These are phyloP conservation scores for Illadopsis cleaveri DNA, from an alignment of 2,113 vertebrate genomes.

Conservation along the genomic window DNA sequence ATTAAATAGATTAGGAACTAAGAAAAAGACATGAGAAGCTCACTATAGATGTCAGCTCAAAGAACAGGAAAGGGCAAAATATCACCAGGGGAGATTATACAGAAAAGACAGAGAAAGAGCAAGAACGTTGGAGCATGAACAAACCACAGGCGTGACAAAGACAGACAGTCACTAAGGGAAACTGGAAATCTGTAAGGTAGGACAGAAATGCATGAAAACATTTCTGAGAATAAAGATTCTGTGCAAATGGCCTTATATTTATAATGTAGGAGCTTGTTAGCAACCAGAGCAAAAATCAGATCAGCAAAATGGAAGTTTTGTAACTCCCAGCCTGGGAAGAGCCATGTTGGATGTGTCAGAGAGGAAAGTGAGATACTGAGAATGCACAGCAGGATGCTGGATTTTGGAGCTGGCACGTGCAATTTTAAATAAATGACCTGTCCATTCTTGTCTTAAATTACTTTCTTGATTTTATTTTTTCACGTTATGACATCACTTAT, in stretches of 20 bases:
- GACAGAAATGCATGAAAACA: background rate
- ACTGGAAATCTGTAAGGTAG: background rate
- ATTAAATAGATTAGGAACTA: slow-evolving; percentile 27
- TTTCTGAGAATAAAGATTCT: background rate
- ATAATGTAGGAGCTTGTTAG: background rate
- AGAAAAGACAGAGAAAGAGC: background rate
- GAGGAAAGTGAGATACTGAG: background rate
- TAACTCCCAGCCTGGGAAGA: background rate
- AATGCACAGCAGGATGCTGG: background rate
- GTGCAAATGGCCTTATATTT: background rate
- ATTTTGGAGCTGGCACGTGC: background rate
- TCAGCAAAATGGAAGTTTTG: background rate
- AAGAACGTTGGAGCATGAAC: background rate
- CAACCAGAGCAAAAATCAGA: background rate
- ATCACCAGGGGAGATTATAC: background rate
- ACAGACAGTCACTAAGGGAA: background rate
- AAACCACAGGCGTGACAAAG: background rate
- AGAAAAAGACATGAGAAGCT: background rate
- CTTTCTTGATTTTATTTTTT: background rate
- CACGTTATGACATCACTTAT: background rate
- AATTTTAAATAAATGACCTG: background rate
- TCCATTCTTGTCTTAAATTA: background rate
- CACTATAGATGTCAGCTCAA: background rate
- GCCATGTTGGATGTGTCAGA: background rate
- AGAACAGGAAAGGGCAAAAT: slow-evolving; percentile 21